Conservation (phyloP, 1,140 invertebrate species). For the Eumaeus atala region DNA sequence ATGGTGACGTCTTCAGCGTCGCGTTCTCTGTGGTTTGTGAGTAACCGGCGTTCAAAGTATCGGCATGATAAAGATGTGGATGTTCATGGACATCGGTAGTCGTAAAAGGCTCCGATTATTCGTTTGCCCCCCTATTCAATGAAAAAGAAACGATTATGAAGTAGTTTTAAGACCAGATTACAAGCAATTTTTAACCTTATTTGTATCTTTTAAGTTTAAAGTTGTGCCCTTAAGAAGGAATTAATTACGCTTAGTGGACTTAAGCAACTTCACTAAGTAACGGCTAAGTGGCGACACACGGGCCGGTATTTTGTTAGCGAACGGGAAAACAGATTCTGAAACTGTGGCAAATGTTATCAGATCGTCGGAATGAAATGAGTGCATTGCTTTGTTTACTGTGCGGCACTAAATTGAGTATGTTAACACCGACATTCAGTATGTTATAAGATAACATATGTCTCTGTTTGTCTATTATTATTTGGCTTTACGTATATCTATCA, state of each 20-base stretch:
- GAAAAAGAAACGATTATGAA: no score
- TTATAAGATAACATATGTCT: neutral
- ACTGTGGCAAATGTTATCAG: conserved; percentile 8
- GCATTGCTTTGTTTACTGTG: neutral
- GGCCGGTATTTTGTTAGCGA: conserved; percentile 12
- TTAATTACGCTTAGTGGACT: conserved; percentile 36
- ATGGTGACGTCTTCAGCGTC: no score
- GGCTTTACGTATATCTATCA: no score
- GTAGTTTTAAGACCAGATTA: neutral
- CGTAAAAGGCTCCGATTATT: no score
- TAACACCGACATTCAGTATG: neutral
- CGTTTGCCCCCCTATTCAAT: no score
- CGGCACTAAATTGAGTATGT: conserved; percentile 2
- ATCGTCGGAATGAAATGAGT: conserved; percentile 1
- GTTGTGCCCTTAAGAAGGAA: conserved; percentile 31
- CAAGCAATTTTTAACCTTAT: conserved; percentile 8
- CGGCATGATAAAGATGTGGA: no score
- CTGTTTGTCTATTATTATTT: neutral
- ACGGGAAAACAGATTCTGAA: conserved; percentile 10
- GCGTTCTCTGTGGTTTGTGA: no score
- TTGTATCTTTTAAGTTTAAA: conserved; percentile 34
- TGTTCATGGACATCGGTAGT: no score
- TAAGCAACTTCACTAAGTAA: conserved; percentile 23
- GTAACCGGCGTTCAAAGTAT: no score
- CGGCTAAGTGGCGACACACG: conserved; percentile 20